A percentile compares a stretch with the other conserved stretches of the same genome.
Conservation (phyloP, 2,113 vertebrate species). For the Myrmecophaga tridactyla region DNA sequence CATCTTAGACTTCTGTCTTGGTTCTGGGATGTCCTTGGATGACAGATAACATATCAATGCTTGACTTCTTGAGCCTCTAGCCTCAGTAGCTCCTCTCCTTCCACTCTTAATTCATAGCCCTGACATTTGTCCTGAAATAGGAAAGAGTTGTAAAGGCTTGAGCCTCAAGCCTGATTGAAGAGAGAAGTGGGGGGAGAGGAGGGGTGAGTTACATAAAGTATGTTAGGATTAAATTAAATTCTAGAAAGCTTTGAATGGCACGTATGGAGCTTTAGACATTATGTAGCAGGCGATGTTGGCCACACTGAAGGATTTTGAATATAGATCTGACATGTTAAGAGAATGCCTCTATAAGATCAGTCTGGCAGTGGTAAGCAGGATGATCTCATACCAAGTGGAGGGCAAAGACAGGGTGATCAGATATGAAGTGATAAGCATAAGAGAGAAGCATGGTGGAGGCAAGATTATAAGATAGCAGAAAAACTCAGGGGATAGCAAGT, state of each 20-base stretch:
- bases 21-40: too few relatives aligned
- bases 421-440: background rate
- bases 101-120: too few relatives aligned
- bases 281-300: background rate
- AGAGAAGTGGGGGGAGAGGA: background rate
- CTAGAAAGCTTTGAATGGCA: background rate
- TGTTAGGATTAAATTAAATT: background rate
- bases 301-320: background rate
- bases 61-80: too few relatives aligned
- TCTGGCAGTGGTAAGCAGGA: background rate
- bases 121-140: background rate
- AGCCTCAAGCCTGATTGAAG: background rate
- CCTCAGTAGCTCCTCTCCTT: too few relatives aligned
- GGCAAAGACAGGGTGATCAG: background rate
- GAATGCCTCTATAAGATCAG: background rate
- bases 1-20: too few relatives aligned
- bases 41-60: too few relatives aligned
- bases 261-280: background rate
- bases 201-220: background rate
- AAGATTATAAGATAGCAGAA: background rate
- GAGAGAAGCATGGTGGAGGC: background rate
- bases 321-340: too few relatives aligned
- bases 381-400: background rate
- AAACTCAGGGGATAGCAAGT: background rate
- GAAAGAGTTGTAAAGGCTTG: background rate